Percentiles rank a stretch among this genome's conserved stretches.
These are phyloP conservation scores for Platycheirus albimanus DNA, from an alignment of 2,888 invertebrate genomes.

Conservation along the genomic window DNA sequence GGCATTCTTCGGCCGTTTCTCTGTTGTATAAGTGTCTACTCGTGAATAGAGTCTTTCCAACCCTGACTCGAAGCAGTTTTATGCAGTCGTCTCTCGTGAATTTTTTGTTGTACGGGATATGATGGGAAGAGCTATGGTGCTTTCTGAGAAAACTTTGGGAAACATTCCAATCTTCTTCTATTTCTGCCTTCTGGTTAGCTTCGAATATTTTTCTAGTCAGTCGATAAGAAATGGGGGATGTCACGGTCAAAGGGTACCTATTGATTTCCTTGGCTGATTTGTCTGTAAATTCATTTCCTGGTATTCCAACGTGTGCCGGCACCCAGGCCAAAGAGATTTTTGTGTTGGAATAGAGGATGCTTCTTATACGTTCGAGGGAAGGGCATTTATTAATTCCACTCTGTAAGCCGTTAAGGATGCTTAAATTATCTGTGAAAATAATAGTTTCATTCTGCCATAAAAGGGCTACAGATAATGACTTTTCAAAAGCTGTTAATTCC, in stretches of 20 bases:
- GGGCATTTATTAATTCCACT: no score
- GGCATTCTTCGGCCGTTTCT: not conserved
- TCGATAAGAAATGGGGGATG: not conserved
- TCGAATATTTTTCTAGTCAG: not conserved
- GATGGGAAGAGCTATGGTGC: not conserved
- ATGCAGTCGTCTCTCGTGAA: constrained; percentile 9
- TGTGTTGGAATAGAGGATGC: no score
- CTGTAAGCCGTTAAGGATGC: no score
- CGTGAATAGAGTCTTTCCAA: constrained; percentile 9
- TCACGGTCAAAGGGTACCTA: not conserved
- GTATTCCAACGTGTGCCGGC: not conserved
- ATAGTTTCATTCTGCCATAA: no score
- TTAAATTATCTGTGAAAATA: no score
- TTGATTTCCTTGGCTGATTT: not conserved
- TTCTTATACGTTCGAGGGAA: no score
- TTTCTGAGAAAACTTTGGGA: not conserved
- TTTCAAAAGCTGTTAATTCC: no score
- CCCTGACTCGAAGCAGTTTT: not conserved
- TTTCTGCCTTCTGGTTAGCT: not conserved
- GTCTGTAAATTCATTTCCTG: not conserved
- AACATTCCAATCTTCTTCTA: not conserved
- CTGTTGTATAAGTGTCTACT: not conserved
- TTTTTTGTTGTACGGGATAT: not conserved
- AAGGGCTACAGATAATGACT: no score
- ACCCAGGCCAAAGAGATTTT: not conserved